phyloP scores from a whole-genome alignment of 2,888 invertebrate species.

The Aphidoletes aphidimyza region DNA sequence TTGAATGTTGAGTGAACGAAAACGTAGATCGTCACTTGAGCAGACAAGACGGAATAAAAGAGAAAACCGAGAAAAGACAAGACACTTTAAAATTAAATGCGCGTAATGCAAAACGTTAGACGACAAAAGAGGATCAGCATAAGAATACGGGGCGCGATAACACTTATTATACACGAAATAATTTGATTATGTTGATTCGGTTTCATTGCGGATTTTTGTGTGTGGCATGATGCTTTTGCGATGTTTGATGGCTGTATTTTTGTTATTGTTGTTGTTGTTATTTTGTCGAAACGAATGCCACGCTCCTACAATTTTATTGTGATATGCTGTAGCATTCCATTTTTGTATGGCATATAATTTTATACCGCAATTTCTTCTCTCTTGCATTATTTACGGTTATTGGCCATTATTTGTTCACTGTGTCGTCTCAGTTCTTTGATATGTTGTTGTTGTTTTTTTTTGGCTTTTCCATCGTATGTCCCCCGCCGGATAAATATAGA shows the following conservation, averaged over 20 bases:
- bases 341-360: slow-evolving; percentile 41
- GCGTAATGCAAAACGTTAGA: neutral
- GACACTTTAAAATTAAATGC: slow-evolving; percentile 11
- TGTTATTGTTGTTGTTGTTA: too few species aligned
- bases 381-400: slow-evolving; percentile 37
- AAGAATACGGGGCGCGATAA: slow-evolving; percentile 36
- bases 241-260: too few species aligned
- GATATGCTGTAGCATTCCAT: neutral
- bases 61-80: neutral
- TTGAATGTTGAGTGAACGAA: neutral
- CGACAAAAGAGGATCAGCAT: neutral
- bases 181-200: slow-evolving; percentile 46
- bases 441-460: neutral
- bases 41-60: neutral
- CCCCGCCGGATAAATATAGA: too few species aligned
- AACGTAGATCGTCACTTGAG: neutral
- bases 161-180: slow-evolving; percentile 48
- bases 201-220: neutral
- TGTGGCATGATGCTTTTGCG: too few species aligned
- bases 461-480: too few species aligned
- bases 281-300: too few species aligned
- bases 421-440: neutral
- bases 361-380: neutral
- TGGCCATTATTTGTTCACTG: slow-evolving; percentile 34
- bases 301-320: neutral